Base-by-base conservation (phyloP, 2,888 invertebrate genomes). In the Drepanosiphum platanoidis region DNA sequence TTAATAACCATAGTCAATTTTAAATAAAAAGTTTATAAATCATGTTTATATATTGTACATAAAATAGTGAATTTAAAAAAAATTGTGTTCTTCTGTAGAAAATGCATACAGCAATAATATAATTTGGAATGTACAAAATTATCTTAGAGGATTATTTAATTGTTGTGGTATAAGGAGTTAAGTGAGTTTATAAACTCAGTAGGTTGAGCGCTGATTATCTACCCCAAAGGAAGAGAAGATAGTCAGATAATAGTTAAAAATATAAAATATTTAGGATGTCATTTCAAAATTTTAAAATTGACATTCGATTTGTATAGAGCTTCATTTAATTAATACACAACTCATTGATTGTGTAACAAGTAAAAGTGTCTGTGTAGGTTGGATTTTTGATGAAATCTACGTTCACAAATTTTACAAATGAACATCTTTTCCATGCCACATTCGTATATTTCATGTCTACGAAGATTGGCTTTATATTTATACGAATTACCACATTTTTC, bases 381-480 rank as follows among this genome's bases (percentile, higher is more conserved):
- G 2, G 86, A 87, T 86, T 88, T 88, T 71, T 87, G 87, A n/a
- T 86, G 82, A n/a, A 87, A 87, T 61, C 39, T 86, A 27, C 86
- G 82, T 58, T 87, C 88, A 87, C 90, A 90, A 87, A 89, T 89
- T 4, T 89, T 89, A 86, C 90, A 90, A 75, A 88, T 88, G 86
- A 90, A 90, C 83, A 87, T 88, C 7, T 90, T 90, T 18, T 88
- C 89, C 87, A 89, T 89, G 34, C 90, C 90, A 87, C 90, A 90
- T 87, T 90, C 90, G 82, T 89, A 89, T 84, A 89, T 89, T 84
- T 89, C 87, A 87, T 90, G 90, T 78, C 66, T 86, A 32, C 78
- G 86, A 32, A 88, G 81, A 32, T 87, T 88, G 83, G 87, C 86
- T 52, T 87, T 83, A 79, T 87, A 87, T 80, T 82, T 86, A 77